phyloP scores from a whole-genome alignment of 2,797 vertebrate species.

The Notamacropus eugenii region DNA sequence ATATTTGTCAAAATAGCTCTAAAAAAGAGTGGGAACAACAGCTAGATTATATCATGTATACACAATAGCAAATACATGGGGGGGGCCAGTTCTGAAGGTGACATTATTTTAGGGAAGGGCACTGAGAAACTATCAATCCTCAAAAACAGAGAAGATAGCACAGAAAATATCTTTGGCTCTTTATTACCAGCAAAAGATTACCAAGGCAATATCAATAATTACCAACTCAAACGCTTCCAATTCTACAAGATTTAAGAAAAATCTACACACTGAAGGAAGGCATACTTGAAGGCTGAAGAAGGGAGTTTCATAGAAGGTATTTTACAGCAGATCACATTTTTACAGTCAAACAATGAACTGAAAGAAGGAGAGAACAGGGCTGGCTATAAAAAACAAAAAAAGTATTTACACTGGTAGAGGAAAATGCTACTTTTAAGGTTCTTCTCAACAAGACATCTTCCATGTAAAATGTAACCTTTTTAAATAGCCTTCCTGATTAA shows the following conservation, averaged over 20 bases:
- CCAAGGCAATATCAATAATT: not conserved
- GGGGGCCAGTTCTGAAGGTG: not conserved
- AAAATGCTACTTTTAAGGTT: not conserved
- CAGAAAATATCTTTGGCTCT: not conserved
- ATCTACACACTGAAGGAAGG: not conserved
- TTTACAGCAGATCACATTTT: not conserved
- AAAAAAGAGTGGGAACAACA: not conserved
- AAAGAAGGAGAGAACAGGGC: not conserved
- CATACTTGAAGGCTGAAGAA: not conserved
- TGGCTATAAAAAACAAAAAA: not conserved
- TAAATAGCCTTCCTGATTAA: not conserved
- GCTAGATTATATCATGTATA: not conserved
- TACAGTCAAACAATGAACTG: not conserved
- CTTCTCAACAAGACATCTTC: not conserved
- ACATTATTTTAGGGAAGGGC: not conserved
- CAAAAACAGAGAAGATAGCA: not conserved
- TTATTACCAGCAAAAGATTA: not conserved
- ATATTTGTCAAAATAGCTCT: not conserved
- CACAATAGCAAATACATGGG: not conserved
- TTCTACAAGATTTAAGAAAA: not conserved
- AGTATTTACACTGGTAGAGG: not conserved
- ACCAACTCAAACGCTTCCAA: not conserved
- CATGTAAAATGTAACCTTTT: not conserved
- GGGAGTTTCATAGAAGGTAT: not conserved
- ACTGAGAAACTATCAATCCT: not conserved